These are phyloP conservation scores for Hypotaenidia philippensis DNA, from an alignment of 2,797 vertebrate species.

Conservation along the genomic window DNA sequence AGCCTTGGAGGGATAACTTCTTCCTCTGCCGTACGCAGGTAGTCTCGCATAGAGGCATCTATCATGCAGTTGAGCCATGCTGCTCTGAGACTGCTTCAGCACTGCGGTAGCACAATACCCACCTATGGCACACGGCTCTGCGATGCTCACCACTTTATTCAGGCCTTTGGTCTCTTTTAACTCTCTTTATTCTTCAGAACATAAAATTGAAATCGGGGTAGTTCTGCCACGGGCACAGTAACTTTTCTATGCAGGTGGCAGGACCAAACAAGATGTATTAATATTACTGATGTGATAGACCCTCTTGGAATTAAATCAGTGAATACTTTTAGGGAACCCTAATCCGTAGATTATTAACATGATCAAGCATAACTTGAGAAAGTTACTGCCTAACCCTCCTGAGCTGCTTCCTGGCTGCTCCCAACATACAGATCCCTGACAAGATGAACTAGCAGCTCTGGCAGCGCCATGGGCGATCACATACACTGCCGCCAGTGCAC, in stretches of 20 bases:
- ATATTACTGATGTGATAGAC: neutral
- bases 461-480: neutral
- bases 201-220: neutral
- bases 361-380: slow-evolving; percentile 43
- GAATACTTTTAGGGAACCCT: slow-evolving; percentile 23
- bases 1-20: fast-evolving
- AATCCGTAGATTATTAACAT: slow-evolving; percentile 51
- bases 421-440: neutral
- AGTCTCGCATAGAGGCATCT: fast-evolving
- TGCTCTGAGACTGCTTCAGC: neutral
- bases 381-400: neutral
- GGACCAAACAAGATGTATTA: neutral
- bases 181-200: neutral
- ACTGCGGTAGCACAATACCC: fast-evolving
- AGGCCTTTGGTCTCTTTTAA: neutral
- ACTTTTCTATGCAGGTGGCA: neutral
- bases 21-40: neutral
- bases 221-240: neutral
- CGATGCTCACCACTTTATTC: fast-evolving
- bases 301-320: neutral
- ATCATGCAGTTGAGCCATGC: neutral
- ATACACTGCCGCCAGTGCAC: neutral
- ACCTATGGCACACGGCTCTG: fast-evolving
- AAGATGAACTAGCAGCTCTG: neutral
- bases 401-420: neutral